phyloP scores from a whole-genome alignment of 2,888 invertebrate genomes.

The Drosophila nr. fundita region DNA sequence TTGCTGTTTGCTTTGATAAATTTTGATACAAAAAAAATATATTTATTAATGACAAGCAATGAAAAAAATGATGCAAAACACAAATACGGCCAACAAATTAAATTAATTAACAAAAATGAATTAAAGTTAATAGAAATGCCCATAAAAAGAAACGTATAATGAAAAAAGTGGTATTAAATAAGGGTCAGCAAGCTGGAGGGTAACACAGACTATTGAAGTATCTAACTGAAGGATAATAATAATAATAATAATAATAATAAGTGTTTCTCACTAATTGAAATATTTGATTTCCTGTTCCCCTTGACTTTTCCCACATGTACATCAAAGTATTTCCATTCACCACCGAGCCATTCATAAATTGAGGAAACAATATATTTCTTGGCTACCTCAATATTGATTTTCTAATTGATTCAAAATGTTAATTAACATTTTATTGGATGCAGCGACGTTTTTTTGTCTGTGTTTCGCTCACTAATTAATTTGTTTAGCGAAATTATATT shows the following conservation, averaged over 20 bases:
- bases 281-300: not conserved
- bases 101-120: slow-evolving; percentile 7
- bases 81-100: slow-evolving; percentile 12
- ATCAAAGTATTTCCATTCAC: slow-evolving; percentile 4
- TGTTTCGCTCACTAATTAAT: slow-evolving; percentile 32
- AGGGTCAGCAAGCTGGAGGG: not conserved
- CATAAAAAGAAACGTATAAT: slow-evolving; percentile 22
- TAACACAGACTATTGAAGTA: not conserved
- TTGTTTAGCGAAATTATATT: slow-evolving; percentile 44
- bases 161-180: not conserved
- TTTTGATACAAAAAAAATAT: slow-evolving; percentile 40
- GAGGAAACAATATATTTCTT: slow-evolving; percentile 1
- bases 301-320: not conserved
- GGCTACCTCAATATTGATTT: slow-evolving; percentile 1
- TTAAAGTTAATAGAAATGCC: slow-evolving; percentile 5
- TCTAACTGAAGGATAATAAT: not conserved
- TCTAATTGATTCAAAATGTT: slow-evolving; percentile 10
- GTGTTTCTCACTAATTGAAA: not conserved
- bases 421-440: slow-evolving; percentile 51
- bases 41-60: slow-evolving; percentile 45
- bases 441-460: slow-evolving; percentile 18
- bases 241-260: not conserved
- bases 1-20: slow-evolving; percentile 51
- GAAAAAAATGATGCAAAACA: slow-evolving; percentile 9
- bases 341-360: slow-evolving; percentile 32